A percentile compares a stretch with the other conserved stretches of the same genome.
These are phyloP conservation scores for Riparia riparia DNA, from an alignment of 2,113 vertebrate genomes.

Conservation along the genomic window DNA sequence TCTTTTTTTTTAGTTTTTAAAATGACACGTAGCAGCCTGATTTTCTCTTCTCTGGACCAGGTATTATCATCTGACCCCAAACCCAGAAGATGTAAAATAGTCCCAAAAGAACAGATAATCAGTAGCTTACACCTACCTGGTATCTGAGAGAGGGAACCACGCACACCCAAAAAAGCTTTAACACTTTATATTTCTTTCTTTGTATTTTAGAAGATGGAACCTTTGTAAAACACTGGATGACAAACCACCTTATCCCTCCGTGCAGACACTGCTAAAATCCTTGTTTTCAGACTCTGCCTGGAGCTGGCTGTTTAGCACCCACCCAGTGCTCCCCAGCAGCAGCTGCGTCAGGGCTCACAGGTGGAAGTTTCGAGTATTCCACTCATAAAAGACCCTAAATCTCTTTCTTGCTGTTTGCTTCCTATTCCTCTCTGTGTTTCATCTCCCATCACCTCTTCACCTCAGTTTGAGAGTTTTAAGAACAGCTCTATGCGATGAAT, in stretches of 20 bases:
- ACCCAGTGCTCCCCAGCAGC: background rate
- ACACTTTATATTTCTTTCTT: background rate
- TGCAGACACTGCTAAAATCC: accelerated
- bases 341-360: background rate
- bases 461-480: background rate
- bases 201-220: background rate
- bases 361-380: background rate
- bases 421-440: background rate
- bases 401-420: background rate
- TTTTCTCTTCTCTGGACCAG: background rate
- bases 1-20: background rate
- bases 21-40: background rate
- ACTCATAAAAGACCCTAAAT: background rate
- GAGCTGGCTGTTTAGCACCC: background rate
- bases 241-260: background rate
- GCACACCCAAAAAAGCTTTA: background rate
- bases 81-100: background rate
- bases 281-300: accelerated
- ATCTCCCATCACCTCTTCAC: background rate
- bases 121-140: background rate
- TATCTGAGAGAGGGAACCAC: background rate
- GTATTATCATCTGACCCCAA: background rate
- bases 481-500: background rate
- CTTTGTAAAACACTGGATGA: background rate
- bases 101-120: background rate